Percentiles rank a stretch among this genome's conserved stretches.
Evolutionary conservation across 2,888 invertebrate genomes (phyloP).

Genomic region (Lycia hirtaria): DNA sequence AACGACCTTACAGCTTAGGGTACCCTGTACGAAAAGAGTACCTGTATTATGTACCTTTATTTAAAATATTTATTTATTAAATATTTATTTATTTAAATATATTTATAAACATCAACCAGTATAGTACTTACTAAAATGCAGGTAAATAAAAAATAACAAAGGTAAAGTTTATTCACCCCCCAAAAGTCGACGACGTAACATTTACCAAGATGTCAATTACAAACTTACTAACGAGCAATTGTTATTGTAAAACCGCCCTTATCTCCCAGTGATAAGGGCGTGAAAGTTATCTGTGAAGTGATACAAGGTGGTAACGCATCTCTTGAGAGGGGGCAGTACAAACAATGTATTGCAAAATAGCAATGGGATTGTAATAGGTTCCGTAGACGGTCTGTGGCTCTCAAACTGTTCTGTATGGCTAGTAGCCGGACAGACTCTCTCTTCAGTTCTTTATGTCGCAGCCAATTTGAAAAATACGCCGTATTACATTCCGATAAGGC

Average conservation of each 20-base stretch:
- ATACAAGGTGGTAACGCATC: constrained; percentile 55
- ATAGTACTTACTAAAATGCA: too few species aligned
- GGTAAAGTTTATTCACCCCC: constrained; percentile 52
- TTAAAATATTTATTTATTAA: too few species aligned
- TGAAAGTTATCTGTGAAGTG: constrained; percentile 35
- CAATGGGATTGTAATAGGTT: constrained; percentile 62
- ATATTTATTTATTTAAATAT: too few species aligned
- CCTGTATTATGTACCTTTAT: too few species aligned
- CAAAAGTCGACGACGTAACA: constrained; percentile 52
- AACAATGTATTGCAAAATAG: constrained; percentile 81
- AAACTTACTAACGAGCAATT: constrained; percentile 33
- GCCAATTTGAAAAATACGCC: too few species aligned
- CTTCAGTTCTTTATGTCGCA: too few species aligned
- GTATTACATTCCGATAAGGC: too few species aligned
- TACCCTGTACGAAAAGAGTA: too few species aligned
- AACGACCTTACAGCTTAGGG: too few species aligned
- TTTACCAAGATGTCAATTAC: constrained; percentile 57
- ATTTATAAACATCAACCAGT: too few species aligned
- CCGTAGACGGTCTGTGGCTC: constrained; percentile 50
- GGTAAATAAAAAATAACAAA: constrained; percentile 32
- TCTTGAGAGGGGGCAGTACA: constrained; percentile 71
- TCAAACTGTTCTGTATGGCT: constrained; percentile 51
- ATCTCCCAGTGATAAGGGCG: constrained; percentile 39
- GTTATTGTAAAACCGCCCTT: constrained; percentile 41
- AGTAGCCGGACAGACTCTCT: too few species aligned